Evolutionary conservation across 2,797 vertebrate genomes (phyloP).

Genomic region (Euthynnus affinis): DNA sequence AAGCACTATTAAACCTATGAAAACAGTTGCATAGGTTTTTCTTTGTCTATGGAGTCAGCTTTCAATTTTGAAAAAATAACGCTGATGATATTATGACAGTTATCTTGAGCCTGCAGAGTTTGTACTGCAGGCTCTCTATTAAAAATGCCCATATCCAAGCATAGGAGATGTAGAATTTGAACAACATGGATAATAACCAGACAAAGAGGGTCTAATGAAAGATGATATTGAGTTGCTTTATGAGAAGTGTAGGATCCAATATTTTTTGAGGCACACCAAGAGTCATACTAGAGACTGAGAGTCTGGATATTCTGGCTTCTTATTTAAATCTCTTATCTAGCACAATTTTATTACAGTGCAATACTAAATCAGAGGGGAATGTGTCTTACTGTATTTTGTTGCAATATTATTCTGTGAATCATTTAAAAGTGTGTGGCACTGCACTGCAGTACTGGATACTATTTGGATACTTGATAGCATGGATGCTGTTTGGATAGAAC

Average conservation of each 20-base stretch:
- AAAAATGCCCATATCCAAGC: no score
- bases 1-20: no score
- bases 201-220: no score
- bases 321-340: background rate
- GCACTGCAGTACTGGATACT: background rate
- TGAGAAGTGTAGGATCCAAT: background rate
- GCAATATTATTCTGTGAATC: background rate
- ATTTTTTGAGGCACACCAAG: background rate
- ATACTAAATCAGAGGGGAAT: background rate
- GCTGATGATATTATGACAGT: background rate
- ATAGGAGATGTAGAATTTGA: no score
- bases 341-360: background rate
- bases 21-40: background rate
- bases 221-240: no score
- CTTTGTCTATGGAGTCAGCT: background rate
- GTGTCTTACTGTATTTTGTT: background rate
- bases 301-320: background rate
- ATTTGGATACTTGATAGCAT: background rate
- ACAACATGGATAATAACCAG: no score
- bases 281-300: background rate
- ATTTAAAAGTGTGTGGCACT: background rate
- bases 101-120: no score
- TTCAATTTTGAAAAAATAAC: background rate
- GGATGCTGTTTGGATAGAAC: constrained; percentile 25
- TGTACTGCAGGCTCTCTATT: no score